Evolutionary conservation across 2,797 vertebrate genomes (phyloP).

Genomic region (Pelobates cultripes): DNA sequence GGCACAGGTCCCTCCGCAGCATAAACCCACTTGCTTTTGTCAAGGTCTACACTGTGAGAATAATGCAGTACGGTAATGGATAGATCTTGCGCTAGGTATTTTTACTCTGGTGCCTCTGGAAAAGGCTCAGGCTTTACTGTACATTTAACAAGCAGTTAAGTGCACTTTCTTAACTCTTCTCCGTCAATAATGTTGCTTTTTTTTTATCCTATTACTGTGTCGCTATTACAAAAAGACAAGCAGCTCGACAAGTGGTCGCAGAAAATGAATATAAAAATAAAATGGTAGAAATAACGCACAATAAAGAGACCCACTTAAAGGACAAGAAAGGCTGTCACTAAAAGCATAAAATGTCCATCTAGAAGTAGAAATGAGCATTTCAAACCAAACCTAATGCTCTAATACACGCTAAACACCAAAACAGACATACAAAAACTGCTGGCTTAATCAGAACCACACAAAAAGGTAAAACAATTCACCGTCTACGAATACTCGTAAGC

Average conservation of each 20-base stretch:
- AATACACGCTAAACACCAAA: neutral
- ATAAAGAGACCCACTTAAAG: conserved; percentile 60
- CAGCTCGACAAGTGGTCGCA: conserved; percentile 48
- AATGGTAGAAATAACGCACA: conserved; percentile 58
- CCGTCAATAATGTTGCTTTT: conserved; percentile 59
- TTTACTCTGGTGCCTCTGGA: conserved; percentile 66
- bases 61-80: conserved; percentile 62
- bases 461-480: too few relatives aligned
- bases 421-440: too few relatives aligned
- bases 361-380: conserved; percentile 23
- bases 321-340: conserved; percentile 39
- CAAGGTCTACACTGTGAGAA: conserved; percentile 39
- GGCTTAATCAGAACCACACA: too few relatives aligned
- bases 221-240: conserved; percentile 54
- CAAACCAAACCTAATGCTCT: conserved; percentile 22
- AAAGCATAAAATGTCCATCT: conserved; percentile 33
- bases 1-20: neutral
- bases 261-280: conserved; percentile 59
- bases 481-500: too few relatives aligned
- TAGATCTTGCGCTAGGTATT: neutral
- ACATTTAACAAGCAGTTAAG: conserved; percentile 67
- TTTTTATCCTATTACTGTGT: conserved; percentile 68
- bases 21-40: conserved; percentile 54
- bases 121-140: conserved; percentile 64
- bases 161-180: conserved; percentile 66